A percentile compares a stretch with the other conserved stretches of the same genome.
Conservation (phyloP, 1,140 invertebrate genomes). For the Paraescarpia echinospica region DNA sequence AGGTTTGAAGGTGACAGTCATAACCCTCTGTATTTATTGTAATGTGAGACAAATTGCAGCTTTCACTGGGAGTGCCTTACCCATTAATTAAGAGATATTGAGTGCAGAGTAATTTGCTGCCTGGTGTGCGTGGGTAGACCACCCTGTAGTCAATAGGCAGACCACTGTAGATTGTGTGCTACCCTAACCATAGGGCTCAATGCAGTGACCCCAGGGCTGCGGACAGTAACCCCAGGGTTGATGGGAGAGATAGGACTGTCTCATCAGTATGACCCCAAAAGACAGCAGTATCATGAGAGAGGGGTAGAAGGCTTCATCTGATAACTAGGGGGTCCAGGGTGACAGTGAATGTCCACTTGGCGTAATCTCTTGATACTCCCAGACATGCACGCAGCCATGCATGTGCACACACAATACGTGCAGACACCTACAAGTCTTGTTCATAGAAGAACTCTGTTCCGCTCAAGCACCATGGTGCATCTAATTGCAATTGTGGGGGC, state of each 20-base stretch:
- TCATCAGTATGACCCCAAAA: neutral
- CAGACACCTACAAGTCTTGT: too few species aligned
- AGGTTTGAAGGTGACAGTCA: neutral
- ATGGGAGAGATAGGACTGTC: neutral
- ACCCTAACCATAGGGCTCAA: neutral
- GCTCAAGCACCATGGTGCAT: too few species aligned
- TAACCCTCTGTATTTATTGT: neutral
- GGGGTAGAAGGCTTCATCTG: neutral
- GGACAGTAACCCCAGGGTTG: neutral
- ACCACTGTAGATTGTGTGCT: neutral
- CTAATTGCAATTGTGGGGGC: too few species aligned
- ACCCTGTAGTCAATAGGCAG: neutral
- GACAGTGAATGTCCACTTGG: neutral
- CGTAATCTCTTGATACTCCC: neutral
- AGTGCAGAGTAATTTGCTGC: neutral
- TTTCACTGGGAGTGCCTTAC: neutral
- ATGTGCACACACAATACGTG: neutral
- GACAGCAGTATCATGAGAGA: neutral
- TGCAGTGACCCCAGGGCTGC: neutral
- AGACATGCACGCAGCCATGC: neutral
- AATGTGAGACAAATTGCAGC: neutral
- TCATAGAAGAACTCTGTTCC: too few species aligned
- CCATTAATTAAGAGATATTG: neutral
- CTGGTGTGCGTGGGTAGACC: neutral
- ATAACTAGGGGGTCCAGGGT: slow-evolving; percentile 31